phyloP scores from a whole-genome alignment of 2,113 vertebrate species.

The Phrynosoma blainvillii region DNA sequence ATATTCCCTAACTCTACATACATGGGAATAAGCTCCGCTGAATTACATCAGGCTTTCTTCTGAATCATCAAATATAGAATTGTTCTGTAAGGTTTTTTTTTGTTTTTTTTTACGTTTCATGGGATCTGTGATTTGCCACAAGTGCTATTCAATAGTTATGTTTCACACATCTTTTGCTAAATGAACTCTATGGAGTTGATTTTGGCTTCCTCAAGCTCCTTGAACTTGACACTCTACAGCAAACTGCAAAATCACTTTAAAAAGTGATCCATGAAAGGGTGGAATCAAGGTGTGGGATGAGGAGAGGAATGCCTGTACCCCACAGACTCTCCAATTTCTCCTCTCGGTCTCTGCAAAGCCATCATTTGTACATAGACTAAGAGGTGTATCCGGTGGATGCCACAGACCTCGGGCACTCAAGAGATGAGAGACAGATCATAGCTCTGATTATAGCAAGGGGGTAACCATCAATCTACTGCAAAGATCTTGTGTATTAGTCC shows the following conservation, averaged over 20 bases:
- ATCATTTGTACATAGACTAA: background rate
- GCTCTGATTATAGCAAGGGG: slow-evolving; percentile 11
- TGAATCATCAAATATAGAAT: too few species aligned
- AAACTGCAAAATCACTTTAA: background rate
- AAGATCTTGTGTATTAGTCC: slow-evolving; percentile 56
- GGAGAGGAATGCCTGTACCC: background rate
- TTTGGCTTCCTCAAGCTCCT: background rate
- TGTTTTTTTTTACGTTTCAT: too few species aligned
- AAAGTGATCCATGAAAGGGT: background rate
- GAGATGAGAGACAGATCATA: slow-evolving; percentile 49
- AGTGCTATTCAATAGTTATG: background rate
- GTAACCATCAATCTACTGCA: slow-evolving; percentile 61
- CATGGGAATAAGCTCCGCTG: too few species aligned
- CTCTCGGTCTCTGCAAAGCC: background rate
- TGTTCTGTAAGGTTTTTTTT: too few species aligned
- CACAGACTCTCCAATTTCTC: background rate
- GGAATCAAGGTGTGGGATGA: background rate
- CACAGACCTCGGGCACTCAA: background rate
- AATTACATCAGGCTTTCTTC: too few species aligned
- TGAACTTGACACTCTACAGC: background rate
- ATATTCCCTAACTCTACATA: too few species aligned
- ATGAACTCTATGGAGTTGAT: background rate
- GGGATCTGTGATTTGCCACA: background rate
- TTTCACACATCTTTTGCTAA: background rate
- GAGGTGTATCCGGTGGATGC: slow-evolving; percentile 36